phyloP scores from a whole-genome alignment of 2,113 vertebrate species.

The Urocitellus parryii region DNA sequence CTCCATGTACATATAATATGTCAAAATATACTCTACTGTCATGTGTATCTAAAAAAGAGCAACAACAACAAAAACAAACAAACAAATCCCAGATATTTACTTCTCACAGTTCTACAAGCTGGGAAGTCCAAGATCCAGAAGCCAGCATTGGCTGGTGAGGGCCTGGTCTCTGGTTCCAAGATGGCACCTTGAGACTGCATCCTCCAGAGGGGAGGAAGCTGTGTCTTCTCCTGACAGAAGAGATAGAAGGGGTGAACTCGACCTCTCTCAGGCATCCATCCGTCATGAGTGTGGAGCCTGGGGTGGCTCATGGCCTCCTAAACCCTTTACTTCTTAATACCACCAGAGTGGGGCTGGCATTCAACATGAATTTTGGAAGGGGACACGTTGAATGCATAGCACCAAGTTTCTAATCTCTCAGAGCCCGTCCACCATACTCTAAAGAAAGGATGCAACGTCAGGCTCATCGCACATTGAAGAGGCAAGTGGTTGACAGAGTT shows the following conservation, averaged over 20 bases:
- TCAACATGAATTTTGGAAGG: background rate
- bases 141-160: background rate
- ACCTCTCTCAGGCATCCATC: background rate
- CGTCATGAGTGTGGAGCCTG: background rate
- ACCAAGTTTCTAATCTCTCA: background rate
- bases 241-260: accelerated
- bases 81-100: too few species aligned
- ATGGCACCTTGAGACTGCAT: too few species aligned
- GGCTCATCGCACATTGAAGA: background rate
- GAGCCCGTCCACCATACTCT: background rate
- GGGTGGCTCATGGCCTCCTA: accelerated
- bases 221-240: too few species aligned
- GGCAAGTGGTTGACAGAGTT: background rate
- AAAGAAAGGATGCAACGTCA: background rate
- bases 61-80: too few species aligned
- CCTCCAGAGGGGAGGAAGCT: background rate
- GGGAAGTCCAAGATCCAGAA: background rate
- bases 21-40: too few species aligned
- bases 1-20: too few species aligned
- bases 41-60: too few species aligned
- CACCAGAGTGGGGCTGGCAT: background rate
- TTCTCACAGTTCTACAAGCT: too few species aligned
- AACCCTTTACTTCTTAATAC: background rate
- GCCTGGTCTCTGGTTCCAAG: too few species aligned
- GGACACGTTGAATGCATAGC: too few species aligned